Evolutionary conservation across 2,888 invertebrate genomes (phyloP), one percentile per base, ranked within the genome.

Genomic region (Ennomos fuscantarius): DNA sequence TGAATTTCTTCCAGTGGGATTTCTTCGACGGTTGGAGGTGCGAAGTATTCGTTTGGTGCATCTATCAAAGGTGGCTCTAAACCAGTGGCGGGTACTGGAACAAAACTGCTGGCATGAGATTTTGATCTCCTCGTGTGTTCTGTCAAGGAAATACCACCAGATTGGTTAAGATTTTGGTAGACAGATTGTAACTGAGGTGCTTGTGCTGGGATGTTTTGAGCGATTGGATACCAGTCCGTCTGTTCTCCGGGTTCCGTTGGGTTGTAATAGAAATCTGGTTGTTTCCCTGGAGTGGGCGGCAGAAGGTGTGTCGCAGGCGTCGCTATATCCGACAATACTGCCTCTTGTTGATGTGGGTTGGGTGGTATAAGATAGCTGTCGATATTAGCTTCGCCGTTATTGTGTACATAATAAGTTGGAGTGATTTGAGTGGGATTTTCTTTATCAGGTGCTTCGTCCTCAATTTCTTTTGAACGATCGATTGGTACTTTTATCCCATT

Each of bases 141-240:
- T 55, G 36, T n/a, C 8, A 59, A 49, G 36, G 44, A n/a, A 35
- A 56, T 36, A 40, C 55, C 56, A 54, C 63, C 44, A 39, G 66
- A 60, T 47, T 70, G 60, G 53, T 73, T 70, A 44, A 57, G 61
- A 50, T 71, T 73, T 56, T 75, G 63, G 48, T 73, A 69, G 37
- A 80, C 76, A 5, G 82, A 77, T 46, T 78, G 72, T 9, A 63
- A 52, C 59, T 76, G 47, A 35, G 42, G 47, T 36, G 39, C 65
- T 31, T 59, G 61, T 13, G 60, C 31, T 45, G 61, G 62, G 24
- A 40, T 52, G 11, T 47, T 41, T 64, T 85, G 77, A 1, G 78
- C 69, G 48, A 91, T 86, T 1, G 92, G 92, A 64, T 87, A 82
- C 92, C 92, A 92, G 41, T 90, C 92, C 2, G 81, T 79, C 66